Evolutionary conservation across 2,888 invertebrate species (phyloP).

Genomic region (Drosophila paracracens): DNA sequence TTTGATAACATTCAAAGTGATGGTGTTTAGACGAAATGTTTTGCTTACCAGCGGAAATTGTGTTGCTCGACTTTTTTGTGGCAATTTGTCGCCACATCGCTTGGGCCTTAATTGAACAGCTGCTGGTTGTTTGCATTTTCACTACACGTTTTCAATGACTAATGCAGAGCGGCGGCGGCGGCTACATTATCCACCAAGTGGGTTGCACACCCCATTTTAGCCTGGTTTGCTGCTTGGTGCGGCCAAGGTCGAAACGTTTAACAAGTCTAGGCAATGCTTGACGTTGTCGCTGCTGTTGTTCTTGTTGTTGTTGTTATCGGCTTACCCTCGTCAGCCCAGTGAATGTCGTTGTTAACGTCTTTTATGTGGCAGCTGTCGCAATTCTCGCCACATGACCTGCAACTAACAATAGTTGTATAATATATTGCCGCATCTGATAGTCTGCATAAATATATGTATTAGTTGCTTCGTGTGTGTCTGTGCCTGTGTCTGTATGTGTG

Average conservation of each 20-base stretch:
- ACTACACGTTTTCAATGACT: slow-evolving; percentile 54
- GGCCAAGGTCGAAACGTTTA: slow-evolving; percentile 68
- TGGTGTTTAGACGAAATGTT: not conserved
- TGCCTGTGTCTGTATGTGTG: not conserved
- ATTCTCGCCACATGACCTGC: slow-evolving; percentile 70
- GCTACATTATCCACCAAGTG: slow-evolving; percentile 20
- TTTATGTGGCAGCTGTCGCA: slow-evolving; percentile 67
- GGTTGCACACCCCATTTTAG: slow-evolving; percentile 31
- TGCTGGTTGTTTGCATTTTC: slow-evolving; percentile 37
- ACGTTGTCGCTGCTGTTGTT: slow-evolving; percentile 17
- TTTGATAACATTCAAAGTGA: not conserved
- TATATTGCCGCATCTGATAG: slow-evolving; percentile 28
- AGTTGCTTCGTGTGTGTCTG: not conserved
- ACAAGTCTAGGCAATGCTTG: slow-evolving; percentile 43
- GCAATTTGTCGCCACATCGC: slow-evolving; percentile 47
- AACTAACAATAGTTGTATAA: slow-evolving; percentile 57
- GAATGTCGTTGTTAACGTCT: slow-evolving; percentile 48
- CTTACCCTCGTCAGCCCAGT: slow-evolving; percentile 37
- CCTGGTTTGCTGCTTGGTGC: slow-evolving; percentile 4
- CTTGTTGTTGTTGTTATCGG: slow-evolving; percentile 16
- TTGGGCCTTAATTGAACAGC: slow-evolving; percentile 33
- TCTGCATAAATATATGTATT: slow-evolving; percentile 9
- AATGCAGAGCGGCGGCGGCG: slow-evolving; percentile 48
- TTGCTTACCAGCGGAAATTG: slow-evolving; percentile 33
- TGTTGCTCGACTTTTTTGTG: slow-evolving; percentile 38